Conservation (phyloP, 2,888 invertebrate genomes). For the Synergus umbraculus region DNA sequence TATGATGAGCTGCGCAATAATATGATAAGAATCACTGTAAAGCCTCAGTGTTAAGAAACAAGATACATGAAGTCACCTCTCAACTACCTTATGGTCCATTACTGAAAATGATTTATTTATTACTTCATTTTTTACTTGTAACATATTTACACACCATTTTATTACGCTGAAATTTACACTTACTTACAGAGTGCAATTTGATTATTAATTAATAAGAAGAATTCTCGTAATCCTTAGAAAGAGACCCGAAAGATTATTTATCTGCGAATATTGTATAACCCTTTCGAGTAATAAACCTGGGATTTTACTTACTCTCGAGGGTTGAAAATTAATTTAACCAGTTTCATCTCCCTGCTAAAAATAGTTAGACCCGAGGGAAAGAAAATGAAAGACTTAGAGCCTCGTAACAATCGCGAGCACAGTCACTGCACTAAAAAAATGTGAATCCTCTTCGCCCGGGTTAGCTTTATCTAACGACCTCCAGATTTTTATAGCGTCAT, state of each 20-base stretch:
- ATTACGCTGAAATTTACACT: not conserved
- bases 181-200: not conserved
- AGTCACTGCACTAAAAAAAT: conserved; percentile 65
- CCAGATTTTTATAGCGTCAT: conserved; percentile 72
- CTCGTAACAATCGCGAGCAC: conserved; percentile 60
- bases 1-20: conserved; percentile 45
- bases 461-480: conserved; percentile 67
- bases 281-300: conserved; percentile 19
- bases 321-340: conserved; percentile 49
- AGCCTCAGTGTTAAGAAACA: not conserved
- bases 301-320: conserved; percentile 5
- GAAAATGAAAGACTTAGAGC: conserved; percentile 50
- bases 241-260: not conserved
- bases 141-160: not conserved
- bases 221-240: not conserved
- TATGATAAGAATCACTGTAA: not conserved
- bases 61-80: not conserved
- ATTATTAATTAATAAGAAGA: not conserved
- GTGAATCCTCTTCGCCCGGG: conserved; percentile 55
- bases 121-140: not conserved
- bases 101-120: not conserved
- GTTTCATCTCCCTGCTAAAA: conserved; percentile 52
- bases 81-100: conserved; percentile 1
- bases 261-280: not conserved
- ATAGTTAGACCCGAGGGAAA: conserved; percentile 52